A percentile compares a stretch with the other conserved stretches of the same genome.
Evolutionary conservation across 2,888 invertebrate species (phyloP).

Genomic region (Proisotoma minuta): DNA sequence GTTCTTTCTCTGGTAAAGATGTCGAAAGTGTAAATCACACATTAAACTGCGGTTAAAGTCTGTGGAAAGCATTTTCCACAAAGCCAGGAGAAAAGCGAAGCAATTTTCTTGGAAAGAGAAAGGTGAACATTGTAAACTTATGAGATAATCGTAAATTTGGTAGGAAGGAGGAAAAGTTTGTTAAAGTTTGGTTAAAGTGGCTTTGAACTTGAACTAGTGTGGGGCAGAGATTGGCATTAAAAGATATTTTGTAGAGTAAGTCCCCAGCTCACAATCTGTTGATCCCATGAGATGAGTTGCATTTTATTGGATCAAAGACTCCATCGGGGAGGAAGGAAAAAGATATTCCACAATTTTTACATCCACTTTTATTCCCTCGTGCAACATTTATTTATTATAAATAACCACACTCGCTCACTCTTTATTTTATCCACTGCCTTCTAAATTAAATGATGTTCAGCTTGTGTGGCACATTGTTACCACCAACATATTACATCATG

Average conservation of each 20-base stretch:
- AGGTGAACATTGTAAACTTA: no score
- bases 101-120: no score
- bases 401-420: background rate
- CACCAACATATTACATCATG: no score
- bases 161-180: background rate
- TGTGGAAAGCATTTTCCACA: no score
- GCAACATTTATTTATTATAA: slow-evolving; percentile 6
- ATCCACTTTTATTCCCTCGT: slow-evolving; percentile 7
- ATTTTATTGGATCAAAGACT: slow-evolving; percentile 41
- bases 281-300: slow-evolving; percentile 41
- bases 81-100: no score
- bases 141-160: no score
- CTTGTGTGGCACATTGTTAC: no score
- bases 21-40: no score
- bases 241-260: slow-evolving; percentile 14
- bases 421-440: background rate
- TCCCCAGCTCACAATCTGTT: slow-evolving; percentile 14
- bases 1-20: no score
- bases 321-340: slow-evolving; percentile 29
- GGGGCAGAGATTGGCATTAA: slow-evolving; percentile 7
- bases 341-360: slow-evolving; percentile 15
- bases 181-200: background rate
- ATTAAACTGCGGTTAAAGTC: no score
- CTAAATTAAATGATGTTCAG: slow-evolving; percentile 5
- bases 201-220: background rate